Base-by-base conservation (phyloP, 2,113 vertebrate species). In the Cnemophilus loriae region DNA sequence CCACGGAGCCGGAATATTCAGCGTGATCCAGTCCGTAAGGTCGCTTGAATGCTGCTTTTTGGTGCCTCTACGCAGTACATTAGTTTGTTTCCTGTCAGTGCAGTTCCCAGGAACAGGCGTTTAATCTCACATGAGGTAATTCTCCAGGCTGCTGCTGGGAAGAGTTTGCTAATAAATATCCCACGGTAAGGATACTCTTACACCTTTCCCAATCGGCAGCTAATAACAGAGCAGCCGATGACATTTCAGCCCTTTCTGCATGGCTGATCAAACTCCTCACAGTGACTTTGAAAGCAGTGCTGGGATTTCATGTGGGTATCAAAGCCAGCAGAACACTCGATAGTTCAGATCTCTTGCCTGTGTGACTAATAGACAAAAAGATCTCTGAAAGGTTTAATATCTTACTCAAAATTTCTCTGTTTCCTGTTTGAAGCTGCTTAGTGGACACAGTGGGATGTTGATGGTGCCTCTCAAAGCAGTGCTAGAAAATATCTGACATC, bases 191-290 rank as follows among this genome's bases (percentile, higher is more conserved):
- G 60, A 65, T 80, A 90, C 84, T 88, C 92, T 86, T 93, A 91
- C 91, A 90, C 94, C 77, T 91, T 92, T 55, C 90, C 87, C 85
- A 71, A 33, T 4, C 32, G 88, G 91, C 91, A 94, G 90, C 96
- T 97, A 89, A 96, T 91, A 93, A 77, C 84, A 69, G 86, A 94
- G 84, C 90, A 90, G 93, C 60, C 7, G 19, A 80, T 91, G 96
- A 93, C 96, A 95, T 93, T 92, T 93, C 86, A 97, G 91, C 95
- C 87, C 93, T 97, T 97, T 97, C 96, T 94, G 90, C 96, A 86
- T 88, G 94, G 86, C 95, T 97, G 95, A 95, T 93, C 95, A 89
- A 87, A 70, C 68, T 69, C 22, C 88, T 92, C 61, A 4, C 39
- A 44, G 92, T 53, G 80, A 33, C 88, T 96, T 87, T 59, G 93